Evolutionary conservation across 2,888 invertebrate genomes (phyloP).

Genomic region (Melinopterus prodromus): DNA sequence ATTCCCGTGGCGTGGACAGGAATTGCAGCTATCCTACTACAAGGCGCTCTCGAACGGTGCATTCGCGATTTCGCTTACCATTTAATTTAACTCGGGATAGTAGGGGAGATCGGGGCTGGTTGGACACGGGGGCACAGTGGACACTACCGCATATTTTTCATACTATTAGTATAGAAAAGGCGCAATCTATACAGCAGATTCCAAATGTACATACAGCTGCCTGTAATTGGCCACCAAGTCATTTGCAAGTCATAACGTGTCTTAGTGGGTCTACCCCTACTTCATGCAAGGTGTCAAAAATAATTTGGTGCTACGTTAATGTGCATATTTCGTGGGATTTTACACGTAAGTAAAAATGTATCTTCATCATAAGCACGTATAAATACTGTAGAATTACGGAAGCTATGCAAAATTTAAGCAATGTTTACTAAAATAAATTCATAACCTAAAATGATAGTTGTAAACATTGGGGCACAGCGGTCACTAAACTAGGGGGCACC

Average conservation of each 20-base stretch:
- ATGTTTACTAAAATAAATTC: not conserved
- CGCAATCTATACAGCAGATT: not conserved
- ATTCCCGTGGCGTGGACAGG: conserved; percentile 50
- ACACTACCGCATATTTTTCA: conserved; percentile 4
- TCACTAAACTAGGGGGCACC: no score
- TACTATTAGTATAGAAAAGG: not conserved
- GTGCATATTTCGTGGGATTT: not conserved
- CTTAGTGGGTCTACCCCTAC: not conserved
- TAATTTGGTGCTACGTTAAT: not conserved
- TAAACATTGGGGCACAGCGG: no score
- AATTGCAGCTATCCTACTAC: conserved; percentile 52
- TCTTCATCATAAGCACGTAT: not conserved
- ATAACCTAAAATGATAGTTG: no score
- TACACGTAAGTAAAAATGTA: not conserved
- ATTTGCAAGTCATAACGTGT: not conserved
- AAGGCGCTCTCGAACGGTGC: conserved; percentile 54
- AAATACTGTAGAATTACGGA: not conserved
- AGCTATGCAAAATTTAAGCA: not conserved
- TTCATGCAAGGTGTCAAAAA: not conserved
- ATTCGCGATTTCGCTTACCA: conserved; percentile 51
- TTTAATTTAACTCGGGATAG: conserved; percentile 34
- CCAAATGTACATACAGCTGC: not conserved
- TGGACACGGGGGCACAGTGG: not conserved
- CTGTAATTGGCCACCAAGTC: not conserved
- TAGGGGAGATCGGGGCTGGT: not conserved